Evolutionary conservation across 2,113 vertebrate species (phyloP).

Genomic region (Ginglymostoma cirratum): DNA sequence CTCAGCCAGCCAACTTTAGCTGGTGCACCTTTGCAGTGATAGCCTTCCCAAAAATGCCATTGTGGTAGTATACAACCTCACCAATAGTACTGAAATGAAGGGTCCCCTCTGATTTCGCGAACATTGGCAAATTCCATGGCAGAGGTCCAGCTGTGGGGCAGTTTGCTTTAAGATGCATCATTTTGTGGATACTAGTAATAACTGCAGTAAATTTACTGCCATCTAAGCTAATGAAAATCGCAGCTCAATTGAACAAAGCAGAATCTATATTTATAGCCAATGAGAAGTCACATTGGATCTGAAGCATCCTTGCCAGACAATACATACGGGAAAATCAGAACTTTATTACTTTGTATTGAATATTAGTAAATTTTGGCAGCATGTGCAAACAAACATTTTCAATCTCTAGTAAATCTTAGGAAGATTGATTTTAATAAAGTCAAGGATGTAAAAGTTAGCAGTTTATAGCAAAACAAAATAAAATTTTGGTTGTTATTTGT

Average conservation of each 20-base stretch:
- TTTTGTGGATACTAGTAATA: background rate
- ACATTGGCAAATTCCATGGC: background rate
- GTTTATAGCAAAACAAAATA: background rate
- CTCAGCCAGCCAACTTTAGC: background rate
- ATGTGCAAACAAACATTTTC: background rate
- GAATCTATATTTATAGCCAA: background rate
- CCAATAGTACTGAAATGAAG: background rate
- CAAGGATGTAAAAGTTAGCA: background rate
- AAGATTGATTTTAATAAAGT: constrained; percentile 13
- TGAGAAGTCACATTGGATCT: background rate
- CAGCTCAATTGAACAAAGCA: background rate
- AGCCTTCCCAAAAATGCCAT: background rate
- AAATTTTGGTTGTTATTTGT: background rate
- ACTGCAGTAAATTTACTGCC: background rate
- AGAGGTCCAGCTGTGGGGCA: background rate
- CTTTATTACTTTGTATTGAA: background rate
- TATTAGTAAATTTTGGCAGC: background rate
- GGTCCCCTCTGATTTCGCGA: background rate
- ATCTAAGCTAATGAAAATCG: background rate
- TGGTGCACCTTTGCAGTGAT: background rate
- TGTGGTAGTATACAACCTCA: background rate
- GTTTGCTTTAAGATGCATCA: background rate
- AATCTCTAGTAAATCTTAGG: background rate
- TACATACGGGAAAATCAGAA: background rate
- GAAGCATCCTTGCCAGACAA: background rate